A percentile compares a stretch with the other conserved stretches of the same genome.
These are phyloP conservation scores for Cecidostiba fungosa DNA, from an alignment of 2,888 invertebrate species.

Conservation along the genomic window DNA sequence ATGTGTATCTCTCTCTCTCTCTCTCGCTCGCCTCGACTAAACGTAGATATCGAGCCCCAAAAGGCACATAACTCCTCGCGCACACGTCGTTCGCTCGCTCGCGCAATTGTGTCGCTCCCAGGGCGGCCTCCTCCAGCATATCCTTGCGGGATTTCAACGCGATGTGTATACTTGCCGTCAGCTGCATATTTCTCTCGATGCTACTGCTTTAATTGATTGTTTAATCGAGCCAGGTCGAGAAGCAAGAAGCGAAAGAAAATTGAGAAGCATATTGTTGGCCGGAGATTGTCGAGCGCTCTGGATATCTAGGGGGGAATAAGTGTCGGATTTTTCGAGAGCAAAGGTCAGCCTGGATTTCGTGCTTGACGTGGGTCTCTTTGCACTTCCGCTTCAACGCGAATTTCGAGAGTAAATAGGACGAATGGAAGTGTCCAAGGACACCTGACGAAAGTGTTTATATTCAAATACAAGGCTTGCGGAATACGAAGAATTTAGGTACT, in stretches of 20 bases:
- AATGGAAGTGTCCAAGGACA: neutral
- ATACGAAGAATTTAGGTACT: neutral
- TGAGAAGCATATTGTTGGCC: neutral
- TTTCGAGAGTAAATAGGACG: neutral
- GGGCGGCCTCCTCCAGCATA: neutral
- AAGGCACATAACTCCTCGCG: conserved; percentile 73
- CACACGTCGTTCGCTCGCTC: neutral
- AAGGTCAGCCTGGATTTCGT: neutral
- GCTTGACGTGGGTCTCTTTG: neutral
- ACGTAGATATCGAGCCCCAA: conserved; percentile 74
- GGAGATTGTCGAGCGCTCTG: too few species aligned
- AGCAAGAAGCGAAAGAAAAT: neutral
- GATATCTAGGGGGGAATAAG: too few species aligned
- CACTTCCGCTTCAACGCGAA: neutral
- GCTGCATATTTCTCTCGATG: neutral
- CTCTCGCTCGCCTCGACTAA: conserved; percentile 62
- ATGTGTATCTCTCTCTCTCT: neutral
- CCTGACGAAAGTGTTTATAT: neutral
- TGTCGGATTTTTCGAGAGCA: neutral
- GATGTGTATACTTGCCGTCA: neutral
- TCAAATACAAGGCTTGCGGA: neutral
- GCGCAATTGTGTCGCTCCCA: conserved; percentile 42
- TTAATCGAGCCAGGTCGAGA: neutral
- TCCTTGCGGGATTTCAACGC: conserved; percentile 49
- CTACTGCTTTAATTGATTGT: neutral